Evolutionary conservation across 1,140 invertebrate species (phyloP), one percentile per base, ranked within the genome.

Genomic region (Cheumatopsyche charites): DNA sequence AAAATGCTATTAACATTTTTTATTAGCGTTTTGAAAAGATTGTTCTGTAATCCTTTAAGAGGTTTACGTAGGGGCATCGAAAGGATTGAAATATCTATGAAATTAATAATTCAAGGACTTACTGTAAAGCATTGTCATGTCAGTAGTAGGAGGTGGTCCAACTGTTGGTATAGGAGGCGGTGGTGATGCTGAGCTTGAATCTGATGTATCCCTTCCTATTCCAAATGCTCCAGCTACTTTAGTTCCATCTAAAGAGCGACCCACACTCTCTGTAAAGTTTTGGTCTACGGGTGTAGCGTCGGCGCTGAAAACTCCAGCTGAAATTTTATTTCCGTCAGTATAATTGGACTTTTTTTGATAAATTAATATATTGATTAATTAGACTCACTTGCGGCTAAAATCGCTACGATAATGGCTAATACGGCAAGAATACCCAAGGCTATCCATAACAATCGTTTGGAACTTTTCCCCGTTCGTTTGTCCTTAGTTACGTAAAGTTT

Each of bases 401-500:
- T 89, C 67, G 88, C 90, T 21, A 92, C 85, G 36, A 91, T 85
- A 25, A 90, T 82, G 23, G 87, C 80, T 19, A 91, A 78, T 25
- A 86, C 86, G 67, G 86, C 80, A 61, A 85, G 82, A 23, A 87
- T 80, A 17, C 90, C 78, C 23, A 86, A 86, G 65, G 86, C 80
- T 61, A 85, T 86, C 90, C 90, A 91, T 76, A 1, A 89, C 80
- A 70, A 87, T 86, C 88, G 86, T 78, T 87, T 89, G 83, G 88
- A 89, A 29, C 87, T 89, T 70, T 88, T 89, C 70, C 87, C 86
- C 4, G 87, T 86, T 52, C 91, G 83, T 78, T 92, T 92, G 78
- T 92, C 91, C 78, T 91, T 91, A 12, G 91, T 93, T 58, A 93
- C 89, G 77, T 92, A 92, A 42, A 93, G 79, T 79, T 93, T 93